Evolutionary conservation across 2,797 vertebrate species (phyloP).

Genomic region (Sebastes paucispinis): DNA sequence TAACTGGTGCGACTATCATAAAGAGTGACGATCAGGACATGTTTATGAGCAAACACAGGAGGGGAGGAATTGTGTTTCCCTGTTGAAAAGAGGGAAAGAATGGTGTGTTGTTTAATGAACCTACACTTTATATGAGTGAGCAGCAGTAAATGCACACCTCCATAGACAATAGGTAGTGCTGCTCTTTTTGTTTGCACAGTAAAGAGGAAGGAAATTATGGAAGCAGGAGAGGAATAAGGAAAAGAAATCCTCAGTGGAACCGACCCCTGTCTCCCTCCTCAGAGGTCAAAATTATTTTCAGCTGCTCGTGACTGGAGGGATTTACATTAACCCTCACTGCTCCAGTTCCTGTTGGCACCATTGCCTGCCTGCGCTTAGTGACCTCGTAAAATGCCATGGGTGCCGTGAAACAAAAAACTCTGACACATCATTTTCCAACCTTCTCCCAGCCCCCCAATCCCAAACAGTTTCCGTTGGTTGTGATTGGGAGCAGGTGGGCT

Average conservation of each 20-base stretch:
- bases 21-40: constrained; percentile 34
- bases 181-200: constrained; percentile 37
- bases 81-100: constrained; percentile 18
- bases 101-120: constrained; percentile 43
- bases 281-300: constrained; percentile 75
- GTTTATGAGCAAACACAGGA: constrained; percentile 59
- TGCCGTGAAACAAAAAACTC: constrained; percentile 56
- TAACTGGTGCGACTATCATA: constrained; percentile 3
- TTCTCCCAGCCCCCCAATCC: constrained; percentile 3
- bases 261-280: constrained; percentile 9
- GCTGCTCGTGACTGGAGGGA: constrained; percentile 67
- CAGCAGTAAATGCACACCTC: constrained; percentile 6
- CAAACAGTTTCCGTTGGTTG: constrained; percentile 48
- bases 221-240: constrained; percentile 16
- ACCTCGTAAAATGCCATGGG: constrained; percentile 61
- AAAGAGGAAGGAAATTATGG: constrained; percentile 7
- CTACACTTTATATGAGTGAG: constrained; percentile 10
- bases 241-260: constrained; percentile 26
- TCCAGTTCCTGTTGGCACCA: constrained; percentile 60
- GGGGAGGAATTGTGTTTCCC: constrained; percentile 24
- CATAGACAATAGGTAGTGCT: constrained; percentile 33
- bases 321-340: constrained; percentile 71
- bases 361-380: background rate
- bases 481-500: constrained; percentile 68
- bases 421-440: constrained; percentile 50